Base-by-base conservation (phyloP, 2,797 vertebrate species). In the Acrossocheilus wenchowensis region DNA sequence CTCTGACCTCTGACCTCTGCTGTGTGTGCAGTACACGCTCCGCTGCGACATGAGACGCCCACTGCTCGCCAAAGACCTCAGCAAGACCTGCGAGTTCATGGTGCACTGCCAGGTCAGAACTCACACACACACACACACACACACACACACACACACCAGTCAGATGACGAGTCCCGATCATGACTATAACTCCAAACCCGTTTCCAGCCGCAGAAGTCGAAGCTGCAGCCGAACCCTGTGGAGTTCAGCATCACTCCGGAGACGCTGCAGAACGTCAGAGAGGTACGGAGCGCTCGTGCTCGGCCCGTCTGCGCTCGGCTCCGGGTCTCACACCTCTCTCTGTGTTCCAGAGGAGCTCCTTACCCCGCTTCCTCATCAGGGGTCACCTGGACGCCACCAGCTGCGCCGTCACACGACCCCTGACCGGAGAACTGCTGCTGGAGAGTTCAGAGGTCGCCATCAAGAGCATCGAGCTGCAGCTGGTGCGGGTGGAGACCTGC, bases 401-500 rank as follows among this genome's bases (percentile, higher is more conserved):
- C 93, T 99, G 98, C 0, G 89, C 96, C 81, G 96, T 99, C 93
- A 98, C 96, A 0, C 97, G 96, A 91, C 97, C 98, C 0, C 94
- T 99, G 69, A 98, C 95, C 0, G 98, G 98, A 1, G 97, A 99
- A 91, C 93, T 99, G 93, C 89, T 96, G 86, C 97, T 99, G 84
- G 97, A 99, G 92, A 97, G 92, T 62, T 97, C 97, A 0, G 97
- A 98, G 26, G 97, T 98, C 0, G 93, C 97, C 50, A 91, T 99
- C 84, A 97, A 96, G 90, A 99, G 98, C 69, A 96, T 99, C 0
- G 98, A 99, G 85, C 96, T 99, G 88, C 98, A 99, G 95, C 94
- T 99, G 4, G 98, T 99, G 0, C 94, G 98, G 0, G 98, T 99
- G 77, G 98, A 99, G 93, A 99, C 98, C 0, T 99, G 98, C 0